Evolutionary conservation across 2,888 invertebrate genomes (phyloP).

Genomic region (Ectobius pallidus): DNA sequence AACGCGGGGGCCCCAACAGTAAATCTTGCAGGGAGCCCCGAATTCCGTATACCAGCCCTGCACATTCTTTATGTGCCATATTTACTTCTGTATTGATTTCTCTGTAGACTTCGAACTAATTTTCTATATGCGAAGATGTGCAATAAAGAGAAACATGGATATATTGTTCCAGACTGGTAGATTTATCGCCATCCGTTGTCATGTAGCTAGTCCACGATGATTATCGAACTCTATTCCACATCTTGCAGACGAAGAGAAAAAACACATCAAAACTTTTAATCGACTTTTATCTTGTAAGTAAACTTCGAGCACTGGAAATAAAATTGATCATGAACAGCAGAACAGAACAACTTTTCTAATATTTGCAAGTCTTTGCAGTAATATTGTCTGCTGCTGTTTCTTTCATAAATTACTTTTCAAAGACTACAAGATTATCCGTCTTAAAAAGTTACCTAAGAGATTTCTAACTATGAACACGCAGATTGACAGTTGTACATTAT

Average conservation of each 20-base stretch:
- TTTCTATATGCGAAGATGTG: too few relatives aligned
- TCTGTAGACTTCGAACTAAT: too few relatives aligned
- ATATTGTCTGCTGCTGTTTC: not conserved
- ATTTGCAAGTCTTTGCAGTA: conserved; percentile 19
- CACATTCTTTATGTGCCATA: too few relatives aligned
- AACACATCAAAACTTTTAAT: conserved; percentile 32
- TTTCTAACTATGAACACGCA: too few relatives aligned
- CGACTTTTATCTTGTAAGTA: conserved; percentile 33
- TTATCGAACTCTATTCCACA: conserved; percentile 2
- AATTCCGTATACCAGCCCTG: too few relatives aligned
- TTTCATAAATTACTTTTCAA: not conserved
- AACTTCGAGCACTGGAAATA: conserved; percentile 27
- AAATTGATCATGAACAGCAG: conserved; percentile 20
- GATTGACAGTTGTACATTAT: too few relatives aligned
- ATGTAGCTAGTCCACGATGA: conserved; percentile 13
- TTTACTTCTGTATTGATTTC: too few relatives aligned
- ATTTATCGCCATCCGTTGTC: not conserved
- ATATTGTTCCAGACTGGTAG: too few relatives aligned
- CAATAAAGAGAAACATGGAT: too few relatives aligned
- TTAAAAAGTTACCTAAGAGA: too few relatives aligned
- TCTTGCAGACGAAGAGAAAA: not conserved
- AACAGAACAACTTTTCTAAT: conserved; percentile 26
- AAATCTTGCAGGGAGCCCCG: too few relatives aligned
- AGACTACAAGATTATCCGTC: not conserved
- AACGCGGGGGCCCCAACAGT: too few relatives aligned